Percentiles rank a stretch among this genome's conserved stretches.
Evolutionary conservation across 2,797 vertebrate genomes (phyloP).

Genomic region (Leucoraja ocellata): DNA sequence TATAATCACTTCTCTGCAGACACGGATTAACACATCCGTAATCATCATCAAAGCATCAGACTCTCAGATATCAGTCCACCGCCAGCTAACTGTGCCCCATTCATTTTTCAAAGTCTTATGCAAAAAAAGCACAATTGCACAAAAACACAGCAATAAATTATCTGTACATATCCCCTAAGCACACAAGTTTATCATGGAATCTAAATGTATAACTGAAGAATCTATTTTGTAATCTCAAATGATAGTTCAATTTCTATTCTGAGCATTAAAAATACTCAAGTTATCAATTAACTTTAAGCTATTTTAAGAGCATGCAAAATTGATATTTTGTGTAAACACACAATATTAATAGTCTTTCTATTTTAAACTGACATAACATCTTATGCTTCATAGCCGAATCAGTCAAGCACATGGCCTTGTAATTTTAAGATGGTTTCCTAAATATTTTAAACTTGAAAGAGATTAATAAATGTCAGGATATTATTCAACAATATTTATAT

Average conservation of each 20-base stretch:
- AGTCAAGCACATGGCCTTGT: slow-evolving; percentile 26
- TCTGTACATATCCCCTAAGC: slow-evolving; percentile 37
- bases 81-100: slow-evolving; percentile 40
- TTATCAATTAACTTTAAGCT: slow-evolving; percentile 41
- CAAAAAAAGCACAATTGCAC: slow-evolving; percentile 32
- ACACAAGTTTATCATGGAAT: slow-evolving; percentile 39
- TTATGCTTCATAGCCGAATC: slow-evolving; percentile 39
- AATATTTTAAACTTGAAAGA: background rate
- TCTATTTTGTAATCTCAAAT: slow-evolving; percentile 36
- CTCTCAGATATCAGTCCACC: slow-evolving; percentile 40
- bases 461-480: background rate
- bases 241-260: background rate
- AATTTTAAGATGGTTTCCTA: slow-evolving; percentile 40
- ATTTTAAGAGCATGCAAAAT: slow-evolving; percentile 27
- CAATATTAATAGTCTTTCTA: slow-evolving; percentile 10
- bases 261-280: slow-evolving; percentile 11
- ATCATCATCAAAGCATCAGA: slow-evolving; percentile 48
- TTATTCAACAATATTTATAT: background rate
- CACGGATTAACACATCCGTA: slow-evolving; percentile 44
- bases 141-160: slow-evolving; percentile 41
- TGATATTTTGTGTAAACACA: background rate
- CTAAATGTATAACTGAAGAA: background rate
- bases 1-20: slow-evolving; percentile 38
- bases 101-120: slow-evolving; percentile 53
- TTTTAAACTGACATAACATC: slow-evolving; percentile 43